Evolutionary conservation across 2,113 vertebrate species (phyloP).

Genomic region (Pygoscelis antarcticus): DNA sequence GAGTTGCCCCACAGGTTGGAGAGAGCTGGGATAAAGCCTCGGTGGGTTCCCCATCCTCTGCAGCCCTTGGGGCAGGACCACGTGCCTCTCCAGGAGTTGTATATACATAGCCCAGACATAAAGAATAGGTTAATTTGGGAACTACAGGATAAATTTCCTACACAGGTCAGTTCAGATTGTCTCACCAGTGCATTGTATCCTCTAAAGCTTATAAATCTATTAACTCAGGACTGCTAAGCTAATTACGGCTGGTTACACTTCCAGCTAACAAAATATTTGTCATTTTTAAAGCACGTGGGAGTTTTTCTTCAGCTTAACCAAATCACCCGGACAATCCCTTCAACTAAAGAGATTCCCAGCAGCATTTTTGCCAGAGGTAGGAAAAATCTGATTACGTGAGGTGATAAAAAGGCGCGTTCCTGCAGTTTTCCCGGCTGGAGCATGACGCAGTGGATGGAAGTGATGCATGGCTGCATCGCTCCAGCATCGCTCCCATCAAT

Average conservation of each 20-base stretch:
- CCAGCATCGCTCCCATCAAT: neutral
- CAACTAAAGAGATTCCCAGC: slow-evolving; percentile 25
- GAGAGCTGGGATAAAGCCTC: neutral
- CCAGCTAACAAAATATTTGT: slow-evolving; percentile 55
- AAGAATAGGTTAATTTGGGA: neutral
- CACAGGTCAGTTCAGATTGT: neutral
- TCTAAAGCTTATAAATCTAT: slow-evolving; percentile 41
- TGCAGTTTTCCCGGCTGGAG: neutral
- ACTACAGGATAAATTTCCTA: neutral
- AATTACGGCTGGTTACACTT: slow-evolving; percentile 46
- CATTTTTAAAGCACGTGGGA: slow-evolving; percentile 3
- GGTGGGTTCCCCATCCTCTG: neutral
- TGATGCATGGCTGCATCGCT: fast-evolving
- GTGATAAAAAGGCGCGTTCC: neutral
- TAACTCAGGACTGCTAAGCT: slow-evolving; percentile 19
- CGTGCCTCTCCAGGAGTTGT: neutral
- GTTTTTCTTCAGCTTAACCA: slow-evolving; percentile 58
- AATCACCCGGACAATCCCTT: slow-evolving; percentile 35
- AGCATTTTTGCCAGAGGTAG: neutral
- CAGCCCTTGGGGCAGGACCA: neutral
- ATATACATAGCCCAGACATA: neutral
- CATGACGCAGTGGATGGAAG: neutral
- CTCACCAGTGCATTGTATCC: neutral
- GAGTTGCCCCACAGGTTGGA: neutral
- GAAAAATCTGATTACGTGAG: neutral